Conservation (phyloP, 2,888 invertebrate species). For the Teinopalpus imperialis region DNA sequence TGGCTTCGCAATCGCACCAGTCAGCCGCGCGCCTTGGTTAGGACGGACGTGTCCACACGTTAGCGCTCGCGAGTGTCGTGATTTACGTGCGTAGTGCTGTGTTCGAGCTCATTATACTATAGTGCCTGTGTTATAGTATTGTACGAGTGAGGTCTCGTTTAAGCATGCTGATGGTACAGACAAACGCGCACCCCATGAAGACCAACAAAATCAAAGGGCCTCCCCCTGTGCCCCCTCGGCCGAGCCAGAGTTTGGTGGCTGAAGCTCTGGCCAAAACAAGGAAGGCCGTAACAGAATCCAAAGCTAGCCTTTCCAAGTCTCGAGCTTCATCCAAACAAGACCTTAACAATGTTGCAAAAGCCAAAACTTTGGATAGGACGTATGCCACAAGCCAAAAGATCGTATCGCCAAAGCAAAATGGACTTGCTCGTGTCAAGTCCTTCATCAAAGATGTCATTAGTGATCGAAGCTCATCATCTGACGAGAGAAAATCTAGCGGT, state of each 20-base stretch:
- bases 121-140: constrained; percentile 72
- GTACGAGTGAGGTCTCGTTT: constrained; percentile 67
- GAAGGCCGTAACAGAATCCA: constrained; percentile 76
- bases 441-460: constrained; percentile 79
- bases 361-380: constrained; percentile 68
- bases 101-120: constrained; percentile 77
- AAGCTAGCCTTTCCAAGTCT: constrained; percentile 66
- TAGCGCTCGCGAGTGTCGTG: constrained; percentile 55
- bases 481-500: constrained; percentile 71
- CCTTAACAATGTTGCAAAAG: constrained; percentile 49
- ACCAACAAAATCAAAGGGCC: constrained; percentile 81
- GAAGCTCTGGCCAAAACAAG: constrained; percentile 87
- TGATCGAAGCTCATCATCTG: constrained; percentile 74
- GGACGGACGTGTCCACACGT: constrained; percentile 55
- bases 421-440: constrained; percentile 75
- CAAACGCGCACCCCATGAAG: constrained; percentile 81
- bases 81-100: constrained; percentile 53
- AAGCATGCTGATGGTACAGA: constrained; percentile 80
- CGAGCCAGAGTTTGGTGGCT: constrained; percentile 87
- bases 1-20: constrained; percentile 42
- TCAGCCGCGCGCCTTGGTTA: constrained; percentile 62
- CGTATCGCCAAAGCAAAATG: constrained; percentile 73
- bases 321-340: constrained; percentile 63
- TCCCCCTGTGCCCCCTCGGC: constrained; percentile 91
- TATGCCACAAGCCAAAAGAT: constrained; percentile 52